phyloP scores from a whole-genome alignment of 1,140 invertebrate genomes.

The Drosophila jambulina region DNA sequence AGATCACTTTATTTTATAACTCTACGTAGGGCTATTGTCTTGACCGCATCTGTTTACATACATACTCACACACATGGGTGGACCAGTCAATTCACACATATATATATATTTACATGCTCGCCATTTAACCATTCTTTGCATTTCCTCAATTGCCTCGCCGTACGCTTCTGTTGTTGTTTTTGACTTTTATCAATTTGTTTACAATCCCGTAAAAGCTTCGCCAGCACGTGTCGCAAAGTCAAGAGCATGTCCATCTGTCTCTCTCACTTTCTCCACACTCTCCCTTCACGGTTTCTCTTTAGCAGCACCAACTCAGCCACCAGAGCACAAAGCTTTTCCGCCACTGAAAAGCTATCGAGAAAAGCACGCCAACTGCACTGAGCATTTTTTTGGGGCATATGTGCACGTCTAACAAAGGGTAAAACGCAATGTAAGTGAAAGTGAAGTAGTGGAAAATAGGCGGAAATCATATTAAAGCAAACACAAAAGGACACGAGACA shows the following conservation, averaged over 20 bases:
- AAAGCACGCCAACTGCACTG: constrained; percentile 66
- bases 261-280: constrained; percentile 30
- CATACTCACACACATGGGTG: constrained; percentile 32
- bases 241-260: constrained; percentile 59
- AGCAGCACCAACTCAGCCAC: constrained; percentile 58
- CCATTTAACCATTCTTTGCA: constrained; percentile 43
- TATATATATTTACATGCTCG: constrained; percentile 11
- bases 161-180: constrained; percentile 30
- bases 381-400: constrained; percentile 45
- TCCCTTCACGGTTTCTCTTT: constrained; percentile 57
- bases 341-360: constrained; percentile 31
- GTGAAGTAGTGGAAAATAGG: constrained; percentile 6
- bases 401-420: constrained; percentile 53
- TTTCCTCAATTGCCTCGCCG: constrained; percentile 42
- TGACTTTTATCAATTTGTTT: constrained; percentile 59
- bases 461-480: background rate
- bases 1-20: background rate
- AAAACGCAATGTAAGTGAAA: constrained; percentile 55
- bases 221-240: constrained; percentile 42
- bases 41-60: constrained; percentile 23
- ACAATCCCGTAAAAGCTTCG: constrained; percentile 63
- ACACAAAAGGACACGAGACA: constrained; percentile 23
- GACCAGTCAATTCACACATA: constrained; percentile 35
- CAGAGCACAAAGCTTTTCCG: constrained; percentile 64
- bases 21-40: background rate